phyloP scores from a whole-genome alignment of 2,113 vertebrate genomes.

The Zapus hudsonius region DNA sequence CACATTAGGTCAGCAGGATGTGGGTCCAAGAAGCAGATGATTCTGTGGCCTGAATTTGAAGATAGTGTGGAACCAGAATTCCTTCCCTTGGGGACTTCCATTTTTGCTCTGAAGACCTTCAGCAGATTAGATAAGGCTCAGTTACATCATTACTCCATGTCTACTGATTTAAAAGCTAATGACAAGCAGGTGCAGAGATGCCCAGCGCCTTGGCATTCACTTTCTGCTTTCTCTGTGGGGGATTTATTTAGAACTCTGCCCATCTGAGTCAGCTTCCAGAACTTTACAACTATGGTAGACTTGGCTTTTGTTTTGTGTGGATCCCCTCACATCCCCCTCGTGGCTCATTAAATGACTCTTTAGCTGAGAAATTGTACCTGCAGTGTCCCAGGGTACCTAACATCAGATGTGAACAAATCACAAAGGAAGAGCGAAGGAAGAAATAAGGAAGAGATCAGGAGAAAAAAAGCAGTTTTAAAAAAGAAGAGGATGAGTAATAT shows the following conservation, averaged over 20 bases:
- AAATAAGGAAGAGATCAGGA: too few species aligned
- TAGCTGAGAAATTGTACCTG: too few species aligned
- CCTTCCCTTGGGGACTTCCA: neutral
- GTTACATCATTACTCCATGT: neutral
- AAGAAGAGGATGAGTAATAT: fast-evolving
- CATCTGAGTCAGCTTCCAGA: too few species aligned
- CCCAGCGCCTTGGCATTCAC: fast-evolving
- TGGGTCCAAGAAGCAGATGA: neutral
- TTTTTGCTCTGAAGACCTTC: neutral
- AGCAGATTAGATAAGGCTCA: neutral
- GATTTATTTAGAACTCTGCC: too few species aligned
- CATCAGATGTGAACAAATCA: neutral
- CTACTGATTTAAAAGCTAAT: neutral
- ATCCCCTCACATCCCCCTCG: too few species aligned
- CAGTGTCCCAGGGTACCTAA: too few species aligned
- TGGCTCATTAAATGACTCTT: too few species aligned
- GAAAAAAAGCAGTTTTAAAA: too few species aligned
- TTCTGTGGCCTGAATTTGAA: neutral
- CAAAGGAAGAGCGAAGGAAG: too few species aligned
- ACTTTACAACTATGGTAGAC: fast-evolving
- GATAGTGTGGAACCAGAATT: neutral
- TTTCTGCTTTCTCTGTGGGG: fast-evolving
- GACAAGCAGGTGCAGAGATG: neutral
- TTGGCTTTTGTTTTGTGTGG: too few species aligned
- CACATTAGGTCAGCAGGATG: neutral